Percentiles rank a stretch among this genome's conserved stretches.
Conservation (phyloP, 2,888 invertebrate species). For the Amiota minor region DNA sequence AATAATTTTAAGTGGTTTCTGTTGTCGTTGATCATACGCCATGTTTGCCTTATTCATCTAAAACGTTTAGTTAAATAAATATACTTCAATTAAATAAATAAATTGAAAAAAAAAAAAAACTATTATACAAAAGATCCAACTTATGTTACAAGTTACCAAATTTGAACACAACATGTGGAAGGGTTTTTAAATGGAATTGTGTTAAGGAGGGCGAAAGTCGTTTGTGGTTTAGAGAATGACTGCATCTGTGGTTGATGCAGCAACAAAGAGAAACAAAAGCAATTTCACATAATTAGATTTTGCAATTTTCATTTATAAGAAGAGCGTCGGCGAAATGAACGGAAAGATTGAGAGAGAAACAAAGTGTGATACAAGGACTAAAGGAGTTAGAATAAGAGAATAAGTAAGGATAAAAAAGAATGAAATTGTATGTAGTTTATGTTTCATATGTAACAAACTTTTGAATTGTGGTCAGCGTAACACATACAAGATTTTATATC, state of each 20-base stretch:
- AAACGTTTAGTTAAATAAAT: too few species aligned
- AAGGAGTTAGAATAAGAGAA: background rate
- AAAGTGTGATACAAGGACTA: background rate
- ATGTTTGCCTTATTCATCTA: too few species aligned
- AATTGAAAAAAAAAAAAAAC: background rate
- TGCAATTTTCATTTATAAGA: conserved; percentile 46
- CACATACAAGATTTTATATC: background rate
- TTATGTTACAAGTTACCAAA: too few species aligned
- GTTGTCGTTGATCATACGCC: too few species aligned
- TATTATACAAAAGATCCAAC: too few species aligned
- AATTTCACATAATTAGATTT: conserved; percentile 51
- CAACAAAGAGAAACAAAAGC: conserved; percentile 41
- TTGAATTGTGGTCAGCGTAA: background rate
- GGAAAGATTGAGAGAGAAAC: background rate
- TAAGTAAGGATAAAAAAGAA: too few species aligned
- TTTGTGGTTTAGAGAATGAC: background rate
- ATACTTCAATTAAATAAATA: background rate
- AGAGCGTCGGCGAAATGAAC: background rate
- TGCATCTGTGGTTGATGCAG: conserved; percentile 30
- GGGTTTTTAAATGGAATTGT: background rate
- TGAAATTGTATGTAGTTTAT: too few species aligned
- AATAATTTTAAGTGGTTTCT: too few species aligned
- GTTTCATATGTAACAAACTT: background rate
- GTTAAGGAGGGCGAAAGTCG: background rate
- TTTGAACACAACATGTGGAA: too few species aligned